Conservation (phyloP, 1,140 invertebrate species). For the Rhyzopertha dominica region DNA sequence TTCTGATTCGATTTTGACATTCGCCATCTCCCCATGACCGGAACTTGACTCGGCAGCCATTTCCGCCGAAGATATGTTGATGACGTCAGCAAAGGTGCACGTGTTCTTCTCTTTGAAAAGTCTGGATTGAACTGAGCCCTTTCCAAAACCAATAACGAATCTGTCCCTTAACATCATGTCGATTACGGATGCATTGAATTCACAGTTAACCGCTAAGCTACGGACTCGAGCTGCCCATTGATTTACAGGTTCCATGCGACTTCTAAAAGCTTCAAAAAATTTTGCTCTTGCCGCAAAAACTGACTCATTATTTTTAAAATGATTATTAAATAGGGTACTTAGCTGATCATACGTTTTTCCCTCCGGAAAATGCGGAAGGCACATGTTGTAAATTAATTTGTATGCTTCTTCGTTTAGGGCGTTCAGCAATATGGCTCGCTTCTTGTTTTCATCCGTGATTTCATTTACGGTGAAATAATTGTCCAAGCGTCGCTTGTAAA, state of each 20-base stretch:
- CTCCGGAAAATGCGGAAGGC: conserved; percentile 16
- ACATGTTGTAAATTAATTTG: conserved; percentile 17
- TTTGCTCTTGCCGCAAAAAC: conserved; percentile 13
- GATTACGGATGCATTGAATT: conserved; percentile 3
- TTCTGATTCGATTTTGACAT: neutral
- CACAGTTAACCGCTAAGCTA: conserved; percentile 10
- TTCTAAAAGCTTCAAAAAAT: conserved; percentile 12
- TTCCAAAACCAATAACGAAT: conserved; percentile 10
- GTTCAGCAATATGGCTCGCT: conserved; percentile 10
- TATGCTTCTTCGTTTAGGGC: conserved; percentile 13
- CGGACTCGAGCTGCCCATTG: conserved; percentile 16
- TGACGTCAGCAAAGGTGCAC: conserved; percentile 1
- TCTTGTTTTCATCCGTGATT: conserved; percentile 6
- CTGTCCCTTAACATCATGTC: conserved; percentile 4
- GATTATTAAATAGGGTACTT: conserved; percentile 4
- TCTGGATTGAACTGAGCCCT: conserved; percentile 4
- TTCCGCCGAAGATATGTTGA: conserved; percentile 2
- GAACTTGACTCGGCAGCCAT: neutral
- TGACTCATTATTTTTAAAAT: conserved; percentile 13
- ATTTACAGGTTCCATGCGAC: conserved; percentile 3
- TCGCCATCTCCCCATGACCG: neutral
- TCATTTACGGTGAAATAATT: conserved; percentile 16
- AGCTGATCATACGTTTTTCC: conserved; percentile 12
- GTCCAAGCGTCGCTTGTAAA: conserved; percentile 12
- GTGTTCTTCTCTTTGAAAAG: neutral